These are phyloP conservation scores for Acholoe squamosa DNA, from an alignment of 2,888 invertebrate species.

Conservation along the genomic window DNA sequence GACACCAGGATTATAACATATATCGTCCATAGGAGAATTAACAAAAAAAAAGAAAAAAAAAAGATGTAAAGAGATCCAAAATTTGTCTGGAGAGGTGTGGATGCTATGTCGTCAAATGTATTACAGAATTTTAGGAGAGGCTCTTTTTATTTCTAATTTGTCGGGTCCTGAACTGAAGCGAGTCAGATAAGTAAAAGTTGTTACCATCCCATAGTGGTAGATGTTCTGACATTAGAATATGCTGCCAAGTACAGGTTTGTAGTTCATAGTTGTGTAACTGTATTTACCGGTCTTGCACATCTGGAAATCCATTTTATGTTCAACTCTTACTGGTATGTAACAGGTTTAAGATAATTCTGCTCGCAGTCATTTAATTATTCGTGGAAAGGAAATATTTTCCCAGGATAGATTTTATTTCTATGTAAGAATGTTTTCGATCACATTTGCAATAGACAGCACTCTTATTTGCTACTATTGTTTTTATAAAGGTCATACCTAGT, in stretches of 20 bases:
- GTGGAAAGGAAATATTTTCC: neutral
- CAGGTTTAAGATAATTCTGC: neutral
- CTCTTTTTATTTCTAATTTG: neutral
- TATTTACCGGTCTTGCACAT: neutral
- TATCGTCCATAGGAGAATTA: neutral
- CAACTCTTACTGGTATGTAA: neutral
- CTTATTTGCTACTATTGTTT: neutral
- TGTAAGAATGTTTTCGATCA: neutral
- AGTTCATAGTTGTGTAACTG: neutral
- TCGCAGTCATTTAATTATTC: neutral
- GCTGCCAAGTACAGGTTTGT: neutral
- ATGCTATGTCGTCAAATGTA: neutral
- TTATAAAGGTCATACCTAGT: neutral
- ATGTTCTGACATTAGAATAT: neutral
- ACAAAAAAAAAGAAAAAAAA: neutral
- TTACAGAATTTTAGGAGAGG: neutral
- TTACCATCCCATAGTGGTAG: neutral
- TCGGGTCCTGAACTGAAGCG: neutral
- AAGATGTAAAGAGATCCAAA: neutral
- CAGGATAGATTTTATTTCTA: neutral
- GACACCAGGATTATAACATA: neutral
- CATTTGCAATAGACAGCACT: neutral
- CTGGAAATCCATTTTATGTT: neutral
- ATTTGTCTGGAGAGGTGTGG: slow-evolving; percentile 22
- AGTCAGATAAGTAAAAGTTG: neutral